A percentile compares a stretch with the other conserved stretches of the same genome.
Evolutionary conservation across 2,113 vertebrate genomes (phyloP).

Genomic region (Melanocharis versteri): DNA sequence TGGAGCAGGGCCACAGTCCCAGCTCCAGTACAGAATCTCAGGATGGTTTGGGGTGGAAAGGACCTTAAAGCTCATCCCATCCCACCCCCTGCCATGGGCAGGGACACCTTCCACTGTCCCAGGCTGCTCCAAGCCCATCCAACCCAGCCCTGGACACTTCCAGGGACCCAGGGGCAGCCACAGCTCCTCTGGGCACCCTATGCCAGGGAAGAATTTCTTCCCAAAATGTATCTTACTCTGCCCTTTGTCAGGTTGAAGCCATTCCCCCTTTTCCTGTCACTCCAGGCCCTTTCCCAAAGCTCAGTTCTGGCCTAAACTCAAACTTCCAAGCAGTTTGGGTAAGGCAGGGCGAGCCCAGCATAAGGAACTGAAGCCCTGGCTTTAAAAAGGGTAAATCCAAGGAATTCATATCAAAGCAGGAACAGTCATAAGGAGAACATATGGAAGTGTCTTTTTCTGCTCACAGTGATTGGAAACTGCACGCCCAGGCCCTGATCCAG

Average conservation of each 20-base stretch:
- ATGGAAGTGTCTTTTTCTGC: not conserved
- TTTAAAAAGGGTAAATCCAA: not conserved
- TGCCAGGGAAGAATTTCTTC: not conserved
- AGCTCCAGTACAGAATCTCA: not conserved
- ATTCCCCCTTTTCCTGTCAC: not conserved
- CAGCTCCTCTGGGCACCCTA: not conserved
- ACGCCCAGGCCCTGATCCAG: not conserved
- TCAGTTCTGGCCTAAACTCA: not conserved
- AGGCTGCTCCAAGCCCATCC: rapidly evolving
- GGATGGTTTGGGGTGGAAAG: not conserved
- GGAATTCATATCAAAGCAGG: not conserved
- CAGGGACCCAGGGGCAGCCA: not conserved
- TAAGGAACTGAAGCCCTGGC: not conserved
- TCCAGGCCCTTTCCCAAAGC: not conserved
- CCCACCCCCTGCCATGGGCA: not conserved
- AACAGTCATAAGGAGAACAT: not conserved
- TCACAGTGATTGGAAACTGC: not conserved
- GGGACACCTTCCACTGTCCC: rapidly evolving
- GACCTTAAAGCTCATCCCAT: not conserved
- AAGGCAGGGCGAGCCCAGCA: not conserved
- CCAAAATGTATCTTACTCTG: not conserved
- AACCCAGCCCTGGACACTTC: rapidly evolving
- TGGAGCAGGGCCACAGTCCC: not conserved
- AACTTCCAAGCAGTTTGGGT: not conserved
- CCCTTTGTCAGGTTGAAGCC: not conserved